Evolutionary conservation across 2,888 invertebrate species (phyloP), one percentile per base, ranked within the genome.

Genomic region (Hecatera dysodea): DNA sequence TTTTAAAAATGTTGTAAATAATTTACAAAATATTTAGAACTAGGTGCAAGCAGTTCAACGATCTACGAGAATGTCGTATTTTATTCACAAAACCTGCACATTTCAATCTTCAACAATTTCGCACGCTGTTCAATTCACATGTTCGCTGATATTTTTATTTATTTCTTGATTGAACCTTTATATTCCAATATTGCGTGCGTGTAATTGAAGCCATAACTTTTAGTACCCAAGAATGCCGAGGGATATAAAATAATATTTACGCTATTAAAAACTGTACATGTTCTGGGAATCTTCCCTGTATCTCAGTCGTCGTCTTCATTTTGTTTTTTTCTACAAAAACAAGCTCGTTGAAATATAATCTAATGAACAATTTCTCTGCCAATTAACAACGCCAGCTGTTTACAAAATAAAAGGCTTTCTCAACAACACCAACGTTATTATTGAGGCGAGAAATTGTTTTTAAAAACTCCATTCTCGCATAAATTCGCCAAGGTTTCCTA

Each of bases 151-250:
- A 86, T 82, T 87, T 88, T 88, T 85, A 87, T 86, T 89, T 87
- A 86, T 84, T 89, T 89, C 86, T 86, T 89, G 90, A 91, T 90
- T 86, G 85, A 75, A 75, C 68, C 81, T 87, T 88, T 88, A 89
- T 87, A 89, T 86, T 81, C 87, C 80, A 78, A 87, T 86, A 82
- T 91, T 88, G 91, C 90, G 87, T 90, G 90, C 86, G 72, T 81
- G 85, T 90, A 90, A 93, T 92, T 89, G 88, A 86, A 85, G 83
- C 79, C 83, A 86, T 91, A 88, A 87, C 84, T 87, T 85, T 79
- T 73, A 68, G 55, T 70, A 74, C 83, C 85, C 88, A 90, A 84
- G 85, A 85, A 87, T 84, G 87, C 87, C 85, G 88, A 81, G 52
- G 75, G 66, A 65, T 78, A 77, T 83, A 86, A 86, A 87, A 85